These are phyloP conservation scores for Thaleichthys pacificus DNA, from an alignment of 2,797 vertebrate genomes.

Conservation along the genomic window DNA sequence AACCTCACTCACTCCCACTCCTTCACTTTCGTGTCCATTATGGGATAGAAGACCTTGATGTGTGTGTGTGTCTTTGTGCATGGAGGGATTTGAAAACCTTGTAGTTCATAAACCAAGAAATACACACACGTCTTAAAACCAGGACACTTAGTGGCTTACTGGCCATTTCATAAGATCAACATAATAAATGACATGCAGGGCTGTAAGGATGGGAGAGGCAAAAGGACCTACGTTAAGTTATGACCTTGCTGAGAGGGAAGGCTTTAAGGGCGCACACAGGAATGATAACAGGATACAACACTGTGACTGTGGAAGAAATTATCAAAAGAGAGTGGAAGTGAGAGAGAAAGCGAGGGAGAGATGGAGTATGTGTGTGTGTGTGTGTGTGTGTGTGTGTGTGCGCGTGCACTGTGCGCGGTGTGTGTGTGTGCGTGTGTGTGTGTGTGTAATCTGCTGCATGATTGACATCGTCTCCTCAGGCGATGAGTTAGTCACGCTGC, in stretches of 20 bases:
- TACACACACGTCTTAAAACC: conserved; percentile 45
- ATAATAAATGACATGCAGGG: conserved; percentile 49
- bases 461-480: too few relatives aligned
- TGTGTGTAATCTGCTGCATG: too few relatives aligned
- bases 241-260: conserved; percentile 43
- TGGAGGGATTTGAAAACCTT: conserved; percentile 35
- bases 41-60: not conserved
- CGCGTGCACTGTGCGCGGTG: too few relatives aligned
- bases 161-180: conserved; percentile 62
- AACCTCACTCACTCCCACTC: too few relatives aligned
- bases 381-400: too few relatives aligned
- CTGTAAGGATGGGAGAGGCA: conserved; percentile 34
- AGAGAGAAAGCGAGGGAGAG: too few relatives aligned
- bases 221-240: conserved; percentile 47
- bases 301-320: too few relatives aligned
- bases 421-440: too few relatives aligned
- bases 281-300: conserved; percentile 3
- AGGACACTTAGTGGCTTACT: conserved; percentile 44
- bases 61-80: conserved; percentile 23
- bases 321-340: too few relatives aligned
- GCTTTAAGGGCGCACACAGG: conserved; percentile 29
- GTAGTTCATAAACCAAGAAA: conserved; percentile 42
- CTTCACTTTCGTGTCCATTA: too few relatives aligned
- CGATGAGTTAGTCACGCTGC: too few relatives aligned
- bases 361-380: too few relatives aligned